A percentile compares a stretch with the other conserved stretches of the same genome.
These are phyloP conservation scores for Polymixis flavicincta DNA, from an alignment of 2,888 invertebrate species.

Conservation along the genomic window DNA sequence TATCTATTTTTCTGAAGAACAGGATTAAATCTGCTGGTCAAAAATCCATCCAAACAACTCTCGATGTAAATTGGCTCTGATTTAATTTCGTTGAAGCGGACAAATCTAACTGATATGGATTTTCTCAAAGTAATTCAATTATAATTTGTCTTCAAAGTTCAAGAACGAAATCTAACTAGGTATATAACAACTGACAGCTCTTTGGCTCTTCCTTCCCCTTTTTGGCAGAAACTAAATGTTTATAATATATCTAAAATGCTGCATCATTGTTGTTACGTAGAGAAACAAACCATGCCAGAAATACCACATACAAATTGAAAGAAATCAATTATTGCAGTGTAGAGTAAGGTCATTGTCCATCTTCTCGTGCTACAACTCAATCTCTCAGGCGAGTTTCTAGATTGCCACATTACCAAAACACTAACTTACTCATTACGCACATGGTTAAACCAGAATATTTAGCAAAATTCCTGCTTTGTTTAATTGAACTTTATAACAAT, in stretches of 20 bases:
- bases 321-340: not conserved
- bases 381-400: constrained; percentile 38
- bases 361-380: constrained; percentile 30
- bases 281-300: not conserved
- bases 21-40: not conserved
- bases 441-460: constrained; percentile 8
- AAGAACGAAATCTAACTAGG: constrained; percentile 5
- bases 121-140: constrained; percentile 37
- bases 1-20: no score
- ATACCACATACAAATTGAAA: constrained; percentile 6
- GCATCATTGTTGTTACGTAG: not conserved
- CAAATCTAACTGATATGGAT: constrained; percentile 18
- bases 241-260: not conserved
- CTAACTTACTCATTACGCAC: not conserved
- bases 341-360: constrained; percentile 36
- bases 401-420: constrained; percentile 30
- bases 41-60: constrained; percentile 17
- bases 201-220: not conserved
- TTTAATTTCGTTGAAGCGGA: constrained; percentile 23
- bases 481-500: not conserved
- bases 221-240: not conserved
- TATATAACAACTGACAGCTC: constrained; percentile 17
- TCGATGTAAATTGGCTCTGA: constrained; percentile 15
- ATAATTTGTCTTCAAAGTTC: constrained; percentile 19
- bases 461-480: not conserved